A percentile compares a stretch with the other conserved stretches of the same genome.
phyloP scores from a whole-genome alignment of 2,888 invertebrate genomes.

The Euspilapteryx auroguttella region DNA sequence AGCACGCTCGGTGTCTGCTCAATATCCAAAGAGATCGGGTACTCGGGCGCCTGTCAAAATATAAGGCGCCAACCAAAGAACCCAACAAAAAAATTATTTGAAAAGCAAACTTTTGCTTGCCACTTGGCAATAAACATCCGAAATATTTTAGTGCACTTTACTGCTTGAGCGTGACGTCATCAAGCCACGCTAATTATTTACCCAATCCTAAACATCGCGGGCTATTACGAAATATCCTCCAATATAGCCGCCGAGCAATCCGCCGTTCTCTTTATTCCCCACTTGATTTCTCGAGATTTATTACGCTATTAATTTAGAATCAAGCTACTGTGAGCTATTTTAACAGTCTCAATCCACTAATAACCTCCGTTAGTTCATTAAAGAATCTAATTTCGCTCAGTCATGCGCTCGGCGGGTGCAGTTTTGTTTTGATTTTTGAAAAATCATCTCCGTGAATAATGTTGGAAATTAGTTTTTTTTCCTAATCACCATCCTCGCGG shows the following conservation, averaged over 20 bases:
- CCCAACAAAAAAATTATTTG: too few relatives aligned
- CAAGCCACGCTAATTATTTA: too few relatives aligned
- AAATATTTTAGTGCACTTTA: too few relatives aligned
- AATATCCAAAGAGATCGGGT: constrained; percentile 12
- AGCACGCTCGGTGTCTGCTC: constrained; percentile 22
- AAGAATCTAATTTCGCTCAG: constrained; percentile 24
- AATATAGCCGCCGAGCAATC: constrained; percentile 3
- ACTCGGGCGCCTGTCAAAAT: constrained; percentile 28
- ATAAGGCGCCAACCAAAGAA: constrained; percentile 38
- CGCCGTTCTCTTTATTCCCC: constrained; percentile 10
- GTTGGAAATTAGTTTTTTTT: constrained; percentile 34
- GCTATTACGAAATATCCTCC: too few relatives aligned
- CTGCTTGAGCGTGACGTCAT: too few relatives aligned
- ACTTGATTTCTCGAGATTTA: constrained; percentile 33
- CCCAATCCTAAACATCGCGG: too few relatives aligned
- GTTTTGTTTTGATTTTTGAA: constrained; percentile 35
- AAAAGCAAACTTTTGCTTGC: too few relatives aligned
- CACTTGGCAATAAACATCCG: too few relatives aligned
- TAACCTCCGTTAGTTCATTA: constrained; percentile 35
- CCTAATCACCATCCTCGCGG: constrained; percentile 17
- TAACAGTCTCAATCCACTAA: constrained; percentile 42
- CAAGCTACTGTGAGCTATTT: constrained; percentile 23
- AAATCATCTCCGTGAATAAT: constrained; percentile 33
- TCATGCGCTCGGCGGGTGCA: constrained; percentile 17
- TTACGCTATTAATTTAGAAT: constrained; percentile 19